Base-by-base conservation (phyloP, 2,113 vertebrate species). In the Myiopsitta monachus region DNA sequence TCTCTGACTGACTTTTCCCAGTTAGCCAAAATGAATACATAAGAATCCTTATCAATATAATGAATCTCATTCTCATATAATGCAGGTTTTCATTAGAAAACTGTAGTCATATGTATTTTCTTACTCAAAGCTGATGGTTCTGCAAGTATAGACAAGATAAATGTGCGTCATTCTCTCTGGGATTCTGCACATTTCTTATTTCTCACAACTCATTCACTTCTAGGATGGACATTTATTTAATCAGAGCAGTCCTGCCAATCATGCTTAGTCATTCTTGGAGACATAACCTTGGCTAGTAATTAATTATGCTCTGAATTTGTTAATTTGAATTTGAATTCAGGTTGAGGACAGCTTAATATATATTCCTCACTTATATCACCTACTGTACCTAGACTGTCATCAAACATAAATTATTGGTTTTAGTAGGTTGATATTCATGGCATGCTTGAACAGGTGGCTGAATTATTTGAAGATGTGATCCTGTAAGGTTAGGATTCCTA, bases 21-120 rank as follows among this genome's bases (percentile, higher is more conserved):
- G 5, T 64, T 87, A 92, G 70, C 70, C 61, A 67, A 90, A 96
- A 95, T 68, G 85, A 94, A 27, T 74, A 39, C 61, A 85, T 83
- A 68, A 39, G 92, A 93, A 82, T 78, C 38, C 61, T 94, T 96
- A 97, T 94, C 96, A 81, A 89, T 44, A 75, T 81, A 91, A 94
- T 87, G 76, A 83, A 94, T 97, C 92, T 96, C 47, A 86, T 74
- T 95, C 91, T 94, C 74, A 80, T 59, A 80, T 83, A 91, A 92
- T 85, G 70, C 41, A 63, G 79, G 28, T 61, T 94, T 96, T 94
- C 95, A 85, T 96, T 96, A 94, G 87, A 92, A 95, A 97, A 82
- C 80, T 81, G 63, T 83, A 88, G 83, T 79, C 77, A 61, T 83
- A 46, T 41, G 63, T 82, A 41, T 95, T 91, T 90, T 81, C 78